Evolutionary conservation across 2,113 vertebrate species (phyloP).

Genomic region (Rhinogobius similis): DNA sequence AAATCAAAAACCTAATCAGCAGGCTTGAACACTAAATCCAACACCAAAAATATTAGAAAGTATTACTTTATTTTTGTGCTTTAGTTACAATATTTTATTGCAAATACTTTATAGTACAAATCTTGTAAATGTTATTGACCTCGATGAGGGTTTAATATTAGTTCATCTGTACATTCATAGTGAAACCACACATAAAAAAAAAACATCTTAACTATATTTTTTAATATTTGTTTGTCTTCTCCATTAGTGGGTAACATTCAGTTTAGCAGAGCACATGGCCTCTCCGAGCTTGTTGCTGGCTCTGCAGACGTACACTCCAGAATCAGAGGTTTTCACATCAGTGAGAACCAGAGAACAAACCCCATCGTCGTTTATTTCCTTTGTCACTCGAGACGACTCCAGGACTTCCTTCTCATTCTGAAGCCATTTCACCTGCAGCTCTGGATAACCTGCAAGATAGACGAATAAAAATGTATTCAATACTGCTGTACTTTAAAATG

Average conservation of each 20-base stretch:
- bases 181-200: not conserved
- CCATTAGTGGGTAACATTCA: constrained; percentile 47
- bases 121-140: constrained; percentile 3
- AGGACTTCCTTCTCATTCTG: constrained; percentile 53
- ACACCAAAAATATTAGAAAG: not conserved
- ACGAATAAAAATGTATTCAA: not conserved
- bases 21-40: not conserved
- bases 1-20: not conserved
- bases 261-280: constrained; percentile 56
- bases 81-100: not conserved
- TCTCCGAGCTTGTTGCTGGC: constrained; percentile 68
- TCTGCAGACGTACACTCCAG: constrained; percentile 75
- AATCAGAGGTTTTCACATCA: constrained; percentile 61
- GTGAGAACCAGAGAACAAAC: constrained; percentile 70
- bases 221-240: not conserved
- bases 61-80: not conserved
- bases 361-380: constrained; percentile 67
- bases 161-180: constrained; percentile 2
- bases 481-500: not conserved
- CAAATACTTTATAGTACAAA: not conserved
- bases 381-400: constrained; percentile 45
- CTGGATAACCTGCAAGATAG: constrained; percentile 71
- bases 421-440: constrained; percentile 78
- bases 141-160: not conserved
- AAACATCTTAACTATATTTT: not conserved